Evolutionary conservation across 2,797 vertebrate genomes (phyloP), one percentile per base, ranked within the genome.

Genomic region (Cynodonichthys magdalenae): DNA sequence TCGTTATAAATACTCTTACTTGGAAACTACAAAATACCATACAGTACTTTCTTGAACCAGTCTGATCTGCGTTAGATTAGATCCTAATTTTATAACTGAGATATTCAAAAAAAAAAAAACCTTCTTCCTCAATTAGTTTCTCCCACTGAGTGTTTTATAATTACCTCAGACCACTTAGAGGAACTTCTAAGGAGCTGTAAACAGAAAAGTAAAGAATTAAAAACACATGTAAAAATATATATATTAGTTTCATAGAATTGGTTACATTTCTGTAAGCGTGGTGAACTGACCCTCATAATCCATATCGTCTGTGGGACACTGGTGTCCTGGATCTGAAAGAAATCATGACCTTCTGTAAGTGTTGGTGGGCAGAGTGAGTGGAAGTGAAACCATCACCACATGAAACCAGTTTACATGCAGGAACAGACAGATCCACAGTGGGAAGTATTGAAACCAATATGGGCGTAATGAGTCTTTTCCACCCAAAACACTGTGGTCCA

Each of bases 301-400:
- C 3, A 1, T 0, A 1, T 18, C 41, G 1, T 0, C 0, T 5
- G 0, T 0, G 5, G 0, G 0, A 20, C 2, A 4, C 0, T 0
- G 0, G 0, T 0, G 1, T 8, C 1, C 53, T 2, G 0, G 0
- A 44, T 0, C 87, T 87, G 70, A 10, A 83, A 82, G 0, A 66
- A 59, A 45, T 0, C 0, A 15, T 24, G 0, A 64, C 0, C 41
- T 42, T 19, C 11, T 0, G 3, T 65, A 0, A 63, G 0, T 47
- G 41, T 50, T 62, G 0, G 39, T 7, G 2, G 49, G 20, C 3
- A n/a, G 5, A 50, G 20, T 14, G 18, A 2, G 3, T 53, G 29
- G 24, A n/a, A 49, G 36, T 57, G 18, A 67, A 56, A 63, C 3
- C 24, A 56, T 45, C 50, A 66, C n/a, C 47, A 28, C 0, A 1